Evolutionary conservation across 2,113 vertebrate genomes (phyloP).

Genomic region (Daphoenositta chrysoptera): DNA sequence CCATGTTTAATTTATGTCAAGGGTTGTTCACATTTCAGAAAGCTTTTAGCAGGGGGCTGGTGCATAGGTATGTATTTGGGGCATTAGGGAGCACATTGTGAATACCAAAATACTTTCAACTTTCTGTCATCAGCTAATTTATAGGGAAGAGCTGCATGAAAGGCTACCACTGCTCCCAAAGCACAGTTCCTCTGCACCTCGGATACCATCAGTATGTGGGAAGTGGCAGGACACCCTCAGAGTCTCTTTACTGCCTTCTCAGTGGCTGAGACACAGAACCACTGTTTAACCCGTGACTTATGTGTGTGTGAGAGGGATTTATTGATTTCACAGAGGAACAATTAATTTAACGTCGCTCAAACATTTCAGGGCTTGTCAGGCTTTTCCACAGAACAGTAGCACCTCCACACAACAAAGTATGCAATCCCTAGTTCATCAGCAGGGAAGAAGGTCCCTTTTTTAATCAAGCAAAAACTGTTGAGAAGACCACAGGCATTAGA

Average conservation of each 20-base stretch:
- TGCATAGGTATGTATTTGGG: not conserved
- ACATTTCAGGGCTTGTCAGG: not conserved
- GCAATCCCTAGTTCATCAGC: not conserved
- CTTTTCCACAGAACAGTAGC: not conserved
- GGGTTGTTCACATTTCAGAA: not conserved
- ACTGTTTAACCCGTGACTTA: not conserved
- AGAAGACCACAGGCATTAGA: not conserved
- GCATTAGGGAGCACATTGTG: not conserved
- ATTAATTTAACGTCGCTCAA: not conserved
- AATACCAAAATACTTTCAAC: not conserved
- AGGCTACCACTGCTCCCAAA: not conserved
- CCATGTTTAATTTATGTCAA: conserved; percentile 4
- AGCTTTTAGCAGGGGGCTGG: conserved; percentile 9
- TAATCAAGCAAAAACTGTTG: not conserved
- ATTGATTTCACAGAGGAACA: not conserved
- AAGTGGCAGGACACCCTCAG: not conserved
- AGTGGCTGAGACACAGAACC: not conserved
- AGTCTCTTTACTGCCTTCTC: not conserved
- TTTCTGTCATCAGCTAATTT: not conserved
- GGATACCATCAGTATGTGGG: not conserved
- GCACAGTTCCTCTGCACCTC: not conserved
- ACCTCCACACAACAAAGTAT: not conserved
- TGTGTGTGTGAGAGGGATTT: fast-evolving
- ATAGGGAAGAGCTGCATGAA: not conserved
- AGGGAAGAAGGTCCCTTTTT: not conserved